A percentile compares a stretch with the other conserved stretches of the same genome.
phyloP scores from a whole-genome alignment of 2,888 invertebrate species.

The Lepidochitona cinerea region DNA sequence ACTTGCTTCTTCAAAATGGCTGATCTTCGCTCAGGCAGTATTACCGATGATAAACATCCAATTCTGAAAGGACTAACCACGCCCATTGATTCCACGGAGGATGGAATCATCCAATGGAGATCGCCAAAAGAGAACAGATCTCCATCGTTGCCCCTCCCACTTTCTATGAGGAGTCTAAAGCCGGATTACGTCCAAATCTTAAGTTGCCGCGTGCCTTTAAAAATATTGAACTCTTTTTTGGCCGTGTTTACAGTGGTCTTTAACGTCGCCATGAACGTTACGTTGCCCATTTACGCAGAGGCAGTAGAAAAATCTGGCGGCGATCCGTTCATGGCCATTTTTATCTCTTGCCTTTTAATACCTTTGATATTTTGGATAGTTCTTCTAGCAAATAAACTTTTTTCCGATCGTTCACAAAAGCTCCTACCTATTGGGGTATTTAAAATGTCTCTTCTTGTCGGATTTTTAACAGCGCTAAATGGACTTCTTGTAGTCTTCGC shows the following conservation, averaged over 20 bases:
- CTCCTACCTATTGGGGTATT: constrained; percentile 29
- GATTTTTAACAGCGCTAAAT: constrained; percentile 38
- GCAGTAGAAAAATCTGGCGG: constrained; percentile 37
- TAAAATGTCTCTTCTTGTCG: constrained; percentile 37
- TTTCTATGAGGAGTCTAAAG: no score
- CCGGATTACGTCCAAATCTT: background rate
- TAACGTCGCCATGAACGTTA: constrained; percentile 39
- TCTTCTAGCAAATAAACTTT: constrained; percentile 28
- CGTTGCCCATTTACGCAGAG: constrained; percentile 41
- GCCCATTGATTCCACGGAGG: background rate
- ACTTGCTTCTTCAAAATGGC: no score
- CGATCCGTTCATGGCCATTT: constrained; percentile 35
- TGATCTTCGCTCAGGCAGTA: background rate
- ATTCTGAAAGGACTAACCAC: background rate
- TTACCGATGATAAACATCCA: background rate
- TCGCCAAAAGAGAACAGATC: background rate
- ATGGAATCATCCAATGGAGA: background rate
- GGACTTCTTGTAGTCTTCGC: constrained; percentile 45
- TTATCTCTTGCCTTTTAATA: constrained; percentile 30
- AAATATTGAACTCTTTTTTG: constrained; percentile 22
- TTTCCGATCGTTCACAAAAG: constrained; percentile 21
- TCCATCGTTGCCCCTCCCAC: background rate
- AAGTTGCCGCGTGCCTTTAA: background rate
- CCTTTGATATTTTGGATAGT: constrained; percentile 34
- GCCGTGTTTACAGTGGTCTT: constrained; percentile 33